phyloP scores from a whole-genome alignment of 2,888 invertebrate genomes.

The Trileptium ribeirensis region DNA sequence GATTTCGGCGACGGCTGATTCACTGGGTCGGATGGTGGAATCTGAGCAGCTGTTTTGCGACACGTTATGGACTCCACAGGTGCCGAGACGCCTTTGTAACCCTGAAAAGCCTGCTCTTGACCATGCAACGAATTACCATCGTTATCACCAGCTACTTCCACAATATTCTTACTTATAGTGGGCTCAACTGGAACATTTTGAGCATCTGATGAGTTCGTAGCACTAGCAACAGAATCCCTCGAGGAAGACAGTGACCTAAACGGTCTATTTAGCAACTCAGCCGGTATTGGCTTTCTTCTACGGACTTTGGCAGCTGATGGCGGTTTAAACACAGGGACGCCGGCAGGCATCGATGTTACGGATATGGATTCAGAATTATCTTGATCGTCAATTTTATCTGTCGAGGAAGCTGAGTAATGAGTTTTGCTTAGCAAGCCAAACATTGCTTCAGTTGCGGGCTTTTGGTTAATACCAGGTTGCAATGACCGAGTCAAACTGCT shows the following conservation, averaged over 20 bases:
- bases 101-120: background rate
- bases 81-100: too few species aligned
- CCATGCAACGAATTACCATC: too few species aligned
- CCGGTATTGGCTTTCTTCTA: background rate
- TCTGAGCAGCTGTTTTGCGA: too few species aligned
- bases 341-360: background rate
- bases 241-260: background rate
- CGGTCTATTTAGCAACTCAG: background rate
- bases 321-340: background rate
- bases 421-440: too few species aligned
- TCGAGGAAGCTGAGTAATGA: background rate
- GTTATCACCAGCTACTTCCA: too few species aligned
- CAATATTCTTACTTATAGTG: too few species aligned
- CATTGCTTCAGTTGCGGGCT: too few species aligned
- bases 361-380: too few species aligned
- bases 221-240: background rate
- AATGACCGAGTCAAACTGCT: background rate
- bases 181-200: too few species aligned
- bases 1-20: background rate
- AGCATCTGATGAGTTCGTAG: too few species aligned
- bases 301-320: background rate
- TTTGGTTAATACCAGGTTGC: background rate
- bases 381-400: background rate
- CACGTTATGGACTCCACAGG: too few species aligned
- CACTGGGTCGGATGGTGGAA: too few species aligned